A percentile compares a stretch with the other conserved stretches of the same genome.
Evolutionary conservation across 1,140 invertebrate genomes (phyloP).

Genomic region (Caligus rogercresseyi): DNA sequence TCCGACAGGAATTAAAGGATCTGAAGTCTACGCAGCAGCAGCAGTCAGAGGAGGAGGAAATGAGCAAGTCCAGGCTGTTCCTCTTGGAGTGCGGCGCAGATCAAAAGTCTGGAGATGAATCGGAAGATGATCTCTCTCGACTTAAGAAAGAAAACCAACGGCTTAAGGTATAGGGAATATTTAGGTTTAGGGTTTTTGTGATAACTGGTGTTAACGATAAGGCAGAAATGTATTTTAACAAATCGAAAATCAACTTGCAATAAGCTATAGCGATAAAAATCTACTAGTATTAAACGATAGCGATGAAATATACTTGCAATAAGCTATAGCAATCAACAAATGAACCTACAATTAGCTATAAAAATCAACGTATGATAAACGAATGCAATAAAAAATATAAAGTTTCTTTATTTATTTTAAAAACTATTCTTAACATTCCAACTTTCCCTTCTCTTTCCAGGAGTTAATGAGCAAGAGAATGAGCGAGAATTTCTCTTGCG

Average conservation of each 20-base stretch:
- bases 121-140: not conserved
- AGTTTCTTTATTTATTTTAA: too few species aligned
- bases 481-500: not conserved
- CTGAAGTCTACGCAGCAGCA: not conserved
- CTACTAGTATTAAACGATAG: too few species aligned
- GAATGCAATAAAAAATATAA: too few species aligned
- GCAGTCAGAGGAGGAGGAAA: not conserved
- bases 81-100: not conserved
- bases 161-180: constrained; percentile 2
- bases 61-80: not conserved
- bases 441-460: too few species aligned
- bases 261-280: too few species aligned
- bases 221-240: not conserved
- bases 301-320: too few species aligned
- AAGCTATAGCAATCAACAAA: too few species aligned
- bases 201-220: not conserved
- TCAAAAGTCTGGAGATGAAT: not conserved
- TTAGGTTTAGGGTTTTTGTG: not conserved
- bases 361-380: too few species aligned
- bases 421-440: too few species aligned
- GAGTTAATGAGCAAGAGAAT: constrained; percentile 4
- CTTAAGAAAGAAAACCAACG: not conserved
- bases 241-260: too few species aligned
- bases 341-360: too few species aligned
- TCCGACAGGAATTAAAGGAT: not conserved